Evolutionary conservation across 2,888 invertebrate species (phyloP).

Genomic region (Scotopteryx bipunctaria): DNA sequence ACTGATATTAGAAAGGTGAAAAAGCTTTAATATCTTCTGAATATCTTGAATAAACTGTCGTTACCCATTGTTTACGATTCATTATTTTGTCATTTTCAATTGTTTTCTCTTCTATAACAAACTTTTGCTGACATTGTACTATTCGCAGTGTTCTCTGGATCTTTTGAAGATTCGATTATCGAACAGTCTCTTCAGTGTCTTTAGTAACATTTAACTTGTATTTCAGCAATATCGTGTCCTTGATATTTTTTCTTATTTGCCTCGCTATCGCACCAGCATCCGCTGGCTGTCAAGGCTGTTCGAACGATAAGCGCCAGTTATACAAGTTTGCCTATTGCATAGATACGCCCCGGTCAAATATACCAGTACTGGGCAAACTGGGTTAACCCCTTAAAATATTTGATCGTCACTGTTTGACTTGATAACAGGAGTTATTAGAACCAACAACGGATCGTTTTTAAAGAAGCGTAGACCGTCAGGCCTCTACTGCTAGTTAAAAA

Average conservation of each 20-base stretch:
- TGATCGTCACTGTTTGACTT: slow-evolving; percentile 40
- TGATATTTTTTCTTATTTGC: slow-evolving; percentile 46
- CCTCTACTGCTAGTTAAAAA: too few relatives aligned
- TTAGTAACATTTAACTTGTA: too few relatives aligned
- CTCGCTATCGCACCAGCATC: slow-evolving; percentile 60
- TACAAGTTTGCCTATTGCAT: slow-evolving; percentile 50
- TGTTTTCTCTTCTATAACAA: too few relatives aligned
- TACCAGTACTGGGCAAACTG: slow-evolving; percentile 41
- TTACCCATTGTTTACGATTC: not conserved
- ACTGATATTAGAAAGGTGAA: slow-evolving; percentile 27
- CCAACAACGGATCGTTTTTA: slow-evolving; percentile 3
- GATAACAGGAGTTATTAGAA: slow-evolving; percentile 20
- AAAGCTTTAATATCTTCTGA: not conserved
- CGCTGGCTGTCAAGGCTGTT: slow-evolving; percentile 62
- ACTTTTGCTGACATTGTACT: too few relatives aligned
- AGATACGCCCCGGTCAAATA: slow-evolving; percentile 63
- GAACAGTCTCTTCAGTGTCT: too few relatives aligned
- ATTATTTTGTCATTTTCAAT: too few relatives aligned
- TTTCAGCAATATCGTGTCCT: slow-evolving; percentile 21
- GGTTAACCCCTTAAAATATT: slow-evolving; percentile 61
- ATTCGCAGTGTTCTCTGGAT: too few relatives aligned
- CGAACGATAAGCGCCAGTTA: slow-evolving; percentile 60
- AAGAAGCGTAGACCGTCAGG: not conserved
- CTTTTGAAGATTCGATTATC: too few relatives aligned
- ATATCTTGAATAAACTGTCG: slow-evolving; percentile 18